phyloP scores from a whole-genome alignment of 2,797 vertebrate species.

The Typhlichthys subterraneus region DNA sequence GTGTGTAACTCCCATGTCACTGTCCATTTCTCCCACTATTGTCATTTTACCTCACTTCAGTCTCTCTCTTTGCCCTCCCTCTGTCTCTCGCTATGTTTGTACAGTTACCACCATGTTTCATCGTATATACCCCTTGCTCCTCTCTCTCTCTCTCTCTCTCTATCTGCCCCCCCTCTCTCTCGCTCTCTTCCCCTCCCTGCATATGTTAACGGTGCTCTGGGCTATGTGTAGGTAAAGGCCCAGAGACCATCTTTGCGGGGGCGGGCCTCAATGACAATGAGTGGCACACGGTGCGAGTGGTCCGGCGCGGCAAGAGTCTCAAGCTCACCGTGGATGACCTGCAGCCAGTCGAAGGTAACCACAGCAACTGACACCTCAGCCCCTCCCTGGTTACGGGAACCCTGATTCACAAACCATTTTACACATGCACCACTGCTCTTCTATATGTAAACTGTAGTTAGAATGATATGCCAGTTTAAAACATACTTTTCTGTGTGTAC shows the following conservation, averaged over 20 bases:
- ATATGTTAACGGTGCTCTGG: slow-evolving; percentile 72
- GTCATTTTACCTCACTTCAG: no score
- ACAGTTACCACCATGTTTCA: background rate
- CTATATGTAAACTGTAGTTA: no score
- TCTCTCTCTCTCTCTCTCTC: slow-evolving; percentile 23
- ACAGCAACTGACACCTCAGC: slow-evolving; percentile 13
- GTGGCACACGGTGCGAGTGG: slow-evolving; percentile 98
- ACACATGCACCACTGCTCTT: no score
- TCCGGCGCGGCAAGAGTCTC: slow-evolving; percentile 94
- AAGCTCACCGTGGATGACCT: slow-evolving; percentile 97
- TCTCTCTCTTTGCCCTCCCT: slow-evolving; percentile 1
- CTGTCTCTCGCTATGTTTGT: background rate
- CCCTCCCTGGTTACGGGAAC: background rate
- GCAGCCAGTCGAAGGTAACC: slow-evolving; percentile 94
- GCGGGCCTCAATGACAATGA: slow-evolving; percentile 99
- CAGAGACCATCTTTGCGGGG: slow-evolving; percentile 99
- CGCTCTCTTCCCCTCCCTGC: slow-evolving; percentile 50
- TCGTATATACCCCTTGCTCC: slow-evolving; percentile 12
- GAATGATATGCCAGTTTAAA: no score
- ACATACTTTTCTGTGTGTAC: no score
- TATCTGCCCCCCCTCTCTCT: slow-evolving; percentile 34
- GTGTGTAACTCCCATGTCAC: background rate
- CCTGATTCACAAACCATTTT: background rate
- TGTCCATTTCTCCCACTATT: no score
- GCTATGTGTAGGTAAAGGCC: slow-evolving; percentile 97